Percentiles rank a stretch among this genome's conserved stretches.
Evolutionary conservation across 2,113 vertebrate genomes (phyloP).

Genomic region (Pongo pygmaeus): DNA sequence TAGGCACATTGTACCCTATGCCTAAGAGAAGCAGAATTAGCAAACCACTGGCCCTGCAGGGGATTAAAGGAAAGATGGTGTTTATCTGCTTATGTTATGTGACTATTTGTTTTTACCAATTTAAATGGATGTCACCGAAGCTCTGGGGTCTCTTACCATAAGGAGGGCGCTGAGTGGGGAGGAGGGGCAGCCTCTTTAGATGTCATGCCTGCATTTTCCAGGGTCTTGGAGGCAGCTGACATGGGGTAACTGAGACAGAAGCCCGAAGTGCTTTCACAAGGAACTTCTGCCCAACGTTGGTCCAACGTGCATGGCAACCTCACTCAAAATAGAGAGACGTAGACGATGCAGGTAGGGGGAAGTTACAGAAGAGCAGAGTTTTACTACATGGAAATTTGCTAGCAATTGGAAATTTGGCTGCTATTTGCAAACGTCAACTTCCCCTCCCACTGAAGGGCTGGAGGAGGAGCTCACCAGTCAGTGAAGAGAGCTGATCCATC

Average conservation of each 20-base stretch:
- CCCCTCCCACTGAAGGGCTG: not conserved
- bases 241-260: not conserved
- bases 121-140: not conserved
- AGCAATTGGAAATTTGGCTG: not conserved
- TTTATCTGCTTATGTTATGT: not conserved
- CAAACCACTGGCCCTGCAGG: not conserved
- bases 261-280: not conserved
- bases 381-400: not conserved
- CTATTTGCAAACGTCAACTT: fast-evolving
- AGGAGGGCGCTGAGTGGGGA: not conserved
- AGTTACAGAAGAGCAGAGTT: not conserved
- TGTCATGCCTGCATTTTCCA: too few relatives aligned
- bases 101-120: not conserved
- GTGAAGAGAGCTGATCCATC: too few relatives aligned
- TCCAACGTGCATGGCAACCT: not conserved
- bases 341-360: not conserved
- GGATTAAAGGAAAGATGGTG: not conserved
- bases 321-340: not conserved
- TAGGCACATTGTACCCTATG: not conserved
- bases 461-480: too few relatives aligned
- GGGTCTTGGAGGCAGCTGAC: not conserved
- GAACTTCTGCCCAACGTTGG: not conserved
- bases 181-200: not conserved
- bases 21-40: not conserved
- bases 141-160: not conserved